A percentile compares a stretch with the other conserved stretches of the same genome.
Conservation (phyloP, 2,888 invertebrate genomes). For the Anoplius nigerrimus region DNA sequence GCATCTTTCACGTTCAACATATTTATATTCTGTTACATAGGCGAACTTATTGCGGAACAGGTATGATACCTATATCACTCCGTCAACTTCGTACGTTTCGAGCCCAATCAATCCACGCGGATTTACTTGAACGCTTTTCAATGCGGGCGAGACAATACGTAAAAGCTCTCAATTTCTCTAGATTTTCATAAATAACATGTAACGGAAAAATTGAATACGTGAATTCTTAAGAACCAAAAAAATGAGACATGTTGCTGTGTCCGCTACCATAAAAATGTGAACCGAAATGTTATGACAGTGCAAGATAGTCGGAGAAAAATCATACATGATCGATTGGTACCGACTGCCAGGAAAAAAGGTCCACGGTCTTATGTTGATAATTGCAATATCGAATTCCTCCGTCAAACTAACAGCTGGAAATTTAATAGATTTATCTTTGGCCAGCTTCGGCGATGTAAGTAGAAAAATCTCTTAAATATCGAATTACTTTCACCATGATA, state of each 20-base stretch:
- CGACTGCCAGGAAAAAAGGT: constrained; percentile 35
- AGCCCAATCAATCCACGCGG: too few relatives aligned
- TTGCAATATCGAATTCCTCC: constrained; percentile 57
- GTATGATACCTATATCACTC: constrained; percentile 31
- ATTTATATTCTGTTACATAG: constrained; percentile 53
- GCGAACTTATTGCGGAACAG: constrained; percentile 47
- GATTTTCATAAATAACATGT: too few relatives aligned
- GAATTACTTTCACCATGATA: too few relatives aligned
- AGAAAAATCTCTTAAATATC: neutral
- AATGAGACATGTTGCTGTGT: neutral
- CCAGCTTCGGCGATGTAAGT: constrained; percentile 54
- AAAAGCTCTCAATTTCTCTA: too few relatives aligned
- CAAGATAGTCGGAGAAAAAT: constrained; percentile 35
- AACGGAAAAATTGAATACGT: too few relatives aligned
- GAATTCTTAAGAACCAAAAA: neutral
- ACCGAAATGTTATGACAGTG: constrained; percentile 37
- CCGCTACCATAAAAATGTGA: constrained; percentile 5
- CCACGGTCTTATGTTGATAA: constrained; percentile 52
- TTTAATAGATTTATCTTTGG: constrained; percentile 57
- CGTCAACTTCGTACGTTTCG: too few relatives aligned
- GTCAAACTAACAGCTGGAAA: constrained; percentile 63
- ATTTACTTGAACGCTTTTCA: too few relatives aligned
- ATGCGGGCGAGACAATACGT: too few relatives aligned
- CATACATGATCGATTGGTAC: constrained; percentile 57
- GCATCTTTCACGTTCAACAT: constrained; percentile 41